Conservation (phyloP, 2,888 invertebrate genomes). For the Acleris emargana region DNA sequence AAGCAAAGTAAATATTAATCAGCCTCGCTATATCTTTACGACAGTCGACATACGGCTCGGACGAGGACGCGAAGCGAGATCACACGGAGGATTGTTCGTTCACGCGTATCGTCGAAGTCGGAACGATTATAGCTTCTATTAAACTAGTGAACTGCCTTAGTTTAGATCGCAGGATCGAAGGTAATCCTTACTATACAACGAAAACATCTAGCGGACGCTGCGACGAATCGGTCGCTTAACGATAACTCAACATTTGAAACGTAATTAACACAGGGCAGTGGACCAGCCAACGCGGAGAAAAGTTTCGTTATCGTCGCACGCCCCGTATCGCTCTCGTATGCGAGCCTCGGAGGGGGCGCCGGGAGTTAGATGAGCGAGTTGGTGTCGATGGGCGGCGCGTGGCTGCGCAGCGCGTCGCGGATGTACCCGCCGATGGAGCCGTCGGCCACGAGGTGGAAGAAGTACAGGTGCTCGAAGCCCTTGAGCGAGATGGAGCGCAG, state of each 20-base stretch:
- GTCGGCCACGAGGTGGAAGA: conserved; percentile 95
- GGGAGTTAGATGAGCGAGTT: conserved; percentile 57
- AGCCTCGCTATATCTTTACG: conserved; percentile 33
- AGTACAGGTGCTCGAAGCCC: conserved; percentile 97
- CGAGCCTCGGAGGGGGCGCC: background rate
- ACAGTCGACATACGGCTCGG: conserved; percentile 10
- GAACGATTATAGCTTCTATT: conserved; percentile 24
- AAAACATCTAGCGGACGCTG: background rate
- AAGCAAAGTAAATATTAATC: conserved; percentile 34
- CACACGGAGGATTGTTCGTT: background rate
- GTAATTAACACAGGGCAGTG: conserved; percentile 3
- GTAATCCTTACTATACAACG: background rate
- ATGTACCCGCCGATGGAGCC: conserved; percentile 93
- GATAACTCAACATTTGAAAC: conserved; percentile 20
- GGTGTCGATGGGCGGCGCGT: conserved; percentile 82
- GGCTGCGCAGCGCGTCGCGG: conserved; percentile 88
- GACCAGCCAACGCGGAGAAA: conserved; percentile 21
- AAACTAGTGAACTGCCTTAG: conserved; percentile 4
- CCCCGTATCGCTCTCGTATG: no score
- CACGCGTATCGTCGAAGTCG: conserved; percentile 13
- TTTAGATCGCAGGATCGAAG: no score
- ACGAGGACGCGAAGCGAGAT: conserved; percentile 1
- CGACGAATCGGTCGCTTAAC: conserved; percentile 9
- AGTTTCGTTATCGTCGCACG: no score
- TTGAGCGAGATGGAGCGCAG: conserved; percentile 96